Base-by-base conservation (phyloP, 2,113 vertebrate species). In the Campylomormyrus tamandua region DNA sequence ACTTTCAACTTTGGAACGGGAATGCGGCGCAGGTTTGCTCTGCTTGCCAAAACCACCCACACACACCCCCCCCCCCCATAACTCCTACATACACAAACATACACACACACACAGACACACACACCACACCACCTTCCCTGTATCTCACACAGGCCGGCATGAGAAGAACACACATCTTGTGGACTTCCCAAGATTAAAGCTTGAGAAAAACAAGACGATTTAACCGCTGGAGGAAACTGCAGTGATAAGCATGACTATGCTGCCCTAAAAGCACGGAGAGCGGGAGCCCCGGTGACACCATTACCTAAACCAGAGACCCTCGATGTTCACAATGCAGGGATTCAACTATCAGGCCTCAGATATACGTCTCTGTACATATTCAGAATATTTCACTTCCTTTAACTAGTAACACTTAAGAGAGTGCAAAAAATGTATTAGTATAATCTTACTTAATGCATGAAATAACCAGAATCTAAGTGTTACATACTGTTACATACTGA, bases 1-100 rank as follows among this genome's bases (percentile, higher is more conserved):
- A 83, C 90, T 93, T 93, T 91, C 94, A 93, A 90, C 93, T 84
- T 88, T 87, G 85, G 92, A 90, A 92, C 91, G 90, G 93, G 93
- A 94, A 93, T 90, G 91, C 91, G 2, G 15, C 92, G 92, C 93
- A 93, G 39, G 56, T 94, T 95, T 95, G 93, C 93, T 92, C 93
- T 80, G 93, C 90, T 93, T 94, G 95, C 95, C 95, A 95, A 90
- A 89, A 89, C 90, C 90, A 90, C 91, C 90, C 92, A 89, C 89
- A 48, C 90, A 92, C 92, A 91, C 49, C 91, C 88, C 70, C 91
- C 88, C 70, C 89, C 91, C 89, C 6, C 53, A 24, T 21, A 58
- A 5, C 19, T 17, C 52, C 52, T 5, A 53, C 52, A 53, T 19
- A 53, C 53, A 21, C 19, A 56, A 6, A 21, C 5, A 56, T 5